These are phyloP conservation scores for Nothocercus julius DNA, from an alignment of 2,113 vertebrate species.

Conservation along the genomic window DNA sequence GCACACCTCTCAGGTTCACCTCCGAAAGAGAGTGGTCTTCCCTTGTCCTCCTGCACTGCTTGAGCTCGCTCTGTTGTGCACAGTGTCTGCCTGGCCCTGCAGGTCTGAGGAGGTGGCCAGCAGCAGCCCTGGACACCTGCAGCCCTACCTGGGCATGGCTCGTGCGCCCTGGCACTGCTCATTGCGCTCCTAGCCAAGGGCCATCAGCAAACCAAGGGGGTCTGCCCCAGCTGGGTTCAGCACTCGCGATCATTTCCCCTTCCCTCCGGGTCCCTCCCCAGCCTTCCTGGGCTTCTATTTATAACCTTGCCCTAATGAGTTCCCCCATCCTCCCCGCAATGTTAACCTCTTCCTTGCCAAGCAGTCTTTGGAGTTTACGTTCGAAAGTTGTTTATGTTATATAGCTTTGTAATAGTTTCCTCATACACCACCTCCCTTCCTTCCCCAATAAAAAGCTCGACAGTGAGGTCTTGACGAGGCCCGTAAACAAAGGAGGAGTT, in stretches of 20 bases:
- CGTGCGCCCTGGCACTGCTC: too few relatives aligned
- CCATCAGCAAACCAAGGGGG: background rate
- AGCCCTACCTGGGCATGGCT: background rate
- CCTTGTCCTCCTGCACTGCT: background rate
- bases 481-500: constrained; percentile 27
- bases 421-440: constrained; percentile 59
- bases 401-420: constrained; percentile 54
- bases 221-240: background rate
- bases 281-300: background rate
- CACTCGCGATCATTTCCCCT: background rate
- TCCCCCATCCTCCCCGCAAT: background rate
- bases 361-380: background rate
- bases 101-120: too few relatives aligned
- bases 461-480: background rate
- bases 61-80: background rate
- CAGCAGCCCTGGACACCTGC: background rate
- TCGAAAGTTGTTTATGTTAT: constrained; percentile 58
- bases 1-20: background rate
- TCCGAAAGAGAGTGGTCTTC: background rate
- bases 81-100: background rate
- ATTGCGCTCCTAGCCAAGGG: background rate
- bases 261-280: background rate
- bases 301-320: background rate
- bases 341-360: constrained; percentile 59
- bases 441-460: constrained; percentile 52